Evolutionary conservation across 2,797 vertebrate species (phyloP), one percentile per base, ranked within the genome.

Genomic region (Euphonia xanthogaster): DNA sequence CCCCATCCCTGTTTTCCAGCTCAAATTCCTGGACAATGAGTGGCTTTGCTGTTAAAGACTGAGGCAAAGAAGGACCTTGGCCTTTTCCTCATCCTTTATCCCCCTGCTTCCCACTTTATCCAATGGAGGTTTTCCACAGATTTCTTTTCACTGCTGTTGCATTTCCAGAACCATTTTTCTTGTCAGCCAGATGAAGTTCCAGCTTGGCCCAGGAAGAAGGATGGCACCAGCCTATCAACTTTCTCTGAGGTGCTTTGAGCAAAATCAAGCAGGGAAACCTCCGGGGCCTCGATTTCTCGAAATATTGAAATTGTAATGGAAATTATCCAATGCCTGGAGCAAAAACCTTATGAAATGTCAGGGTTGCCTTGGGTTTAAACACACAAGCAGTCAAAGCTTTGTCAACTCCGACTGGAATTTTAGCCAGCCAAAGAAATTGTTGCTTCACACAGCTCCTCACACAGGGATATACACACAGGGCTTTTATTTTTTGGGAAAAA

Each of bases 231-330:
- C 54, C 80, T 24, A 61, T 73, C 67, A 25, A 31, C 40, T 16
- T 70, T 37, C 90, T 62, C 80, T 0, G 8, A 74, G 80, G 44
- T 53, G 58, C 70, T 88, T 31, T 60, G 79, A 77, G 51, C 14
- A 10, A 86, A 94, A 85, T 44, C 1, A 57, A 80, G 61, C 51
- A 42, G 71, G 66, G 79, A 91, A 90, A 61, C 76, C 86, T 74
- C 80, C 20, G 23, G 54, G 89, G 80, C 84, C 71, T 93, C 28
- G n/a, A 15, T 76, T 95, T 91, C 80, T 80, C 73, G 20, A 70
- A 95, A 91, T 93, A 94, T 93, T 88, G 58, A 93, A 86, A 88
- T 72, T 4, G 50, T 66, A 21, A 91, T 94, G 96, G 72, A 93
- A 96, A 93, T 95, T 65, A 74, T 79, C 63, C 60, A 14, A 13